Base-by-base conservation (phyloP, 1,140 invertebrate genomes). In the Aplysia californica region DNA sequence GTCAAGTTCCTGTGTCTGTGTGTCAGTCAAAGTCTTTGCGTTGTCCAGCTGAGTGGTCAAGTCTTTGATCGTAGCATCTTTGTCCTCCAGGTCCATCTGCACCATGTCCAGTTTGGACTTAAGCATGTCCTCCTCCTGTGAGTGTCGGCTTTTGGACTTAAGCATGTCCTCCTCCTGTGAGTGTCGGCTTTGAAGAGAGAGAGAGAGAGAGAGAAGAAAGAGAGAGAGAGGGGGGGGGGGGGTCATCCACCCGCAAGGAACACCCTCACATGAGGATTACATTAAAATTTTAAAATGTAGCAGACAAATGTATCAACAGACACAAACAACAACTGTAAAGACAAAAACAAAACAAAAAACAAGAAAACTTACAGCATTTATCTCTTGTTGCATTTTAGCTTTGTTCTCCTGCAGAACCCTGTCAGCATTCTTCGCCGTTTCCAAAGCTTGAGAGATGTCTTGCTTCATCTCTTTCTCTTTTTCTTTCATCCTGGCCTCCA, bases 391-490 rank as follows among this genome's bases (percentile, higher is more conserved):
- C 68, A 61, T 71, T 26, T 72, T 77, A 21, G 66, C 29, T 21
- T 80, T 76, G 2, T 58, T 67, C 36, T 76, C 70, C 35, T 67
- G 68, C 55, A 80, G 69, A 20, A 78, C 21, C 3, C 26, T 61
- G n/a, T 61, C 39, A 23, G 65, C 66, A 5, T 38, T 55, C 64
- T 64, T 38, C 36, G 39, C 55, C 23, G 55, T 59, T 26, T 75
- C 66, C n/a, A 78, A 23, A 3, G 78, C 58, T 39, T 80, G 70
- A 59, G 79, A 36, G 29, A 77, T n/a, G 2, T 79, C 77, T 35
- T 58, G 35, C n/a, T 72, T 77, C 39, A 82, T 44, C 5, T 80
- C 66, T 38, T 72, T 76, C 68, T 79, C 74, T 66, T 36, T 65
- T 26, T 77, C 70, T 61, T 77, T 77, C 44, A 58, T 64, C 65